Conservation (phyloP, 1,140 invertebrate species). For the Musca vetustissima region DNA sequence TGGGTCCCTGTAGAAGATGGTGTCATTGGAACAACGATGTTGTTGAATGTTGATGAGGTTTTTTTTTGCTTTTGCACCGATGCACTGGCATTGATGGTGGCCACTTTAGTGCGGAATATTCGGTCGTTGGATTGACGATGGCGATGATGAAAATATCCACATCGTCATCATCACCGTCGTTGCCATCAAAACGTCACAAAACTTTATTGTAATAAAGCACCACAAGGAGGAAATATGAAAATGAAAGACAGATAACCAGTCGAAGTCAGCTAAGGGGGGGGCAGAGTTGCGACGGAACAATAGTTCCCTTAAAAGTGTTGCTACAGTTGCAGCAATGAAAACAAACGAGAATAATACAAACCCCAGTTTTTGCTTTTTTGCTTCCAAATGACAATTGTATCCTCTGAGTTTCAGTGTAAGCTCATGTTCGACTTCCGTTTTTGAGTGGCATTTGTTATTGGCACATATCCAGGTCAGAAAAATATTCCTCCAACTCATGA, state of each 20-base stretch:
- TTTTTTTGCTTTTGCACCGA: background rate
- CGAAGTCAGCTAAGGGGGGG: background rate
- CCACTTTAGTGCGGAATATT: too few species aligned
- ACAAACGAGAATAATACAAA: too few species aligned
- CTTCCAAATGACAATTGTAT: constrained; percentile 9
- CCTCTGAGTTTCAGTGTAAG: background rate
- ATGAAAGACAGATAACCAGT: background rate
- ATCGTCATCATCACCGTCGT: background rate
- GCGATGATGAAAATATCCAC: background rate
- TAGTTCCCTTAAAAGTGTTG: too few species aligned
- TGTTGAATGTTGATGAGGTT: background rate
- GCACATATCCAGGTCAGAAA: constrained; percentile 19
- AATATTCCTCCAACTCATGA: background rate
- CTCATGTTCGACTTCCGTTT: constrained; percentile 13
- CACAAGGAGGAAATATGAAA: background rate
- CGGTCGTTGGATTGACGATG: background rate
- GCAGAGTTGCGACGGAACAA: background rate
- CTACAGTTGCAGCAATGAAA: too few species aligned
- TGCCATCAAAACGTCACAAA: background rate
- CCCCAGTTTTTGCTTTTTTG: background rate
- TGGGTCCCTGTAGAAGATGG: background rate
- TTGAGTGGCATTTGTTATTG: constrained; percentile 23
- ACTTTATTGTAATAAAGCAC: too few species aligned
- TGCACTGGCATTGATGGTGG: too few species aligned
- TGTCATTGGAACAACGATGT: background rate